These are phyloP conservation scores for Ciconia stormi DNA, from an alignment of 2,113 vertebrate genomes.

Conservation along the genomic window DNA sequence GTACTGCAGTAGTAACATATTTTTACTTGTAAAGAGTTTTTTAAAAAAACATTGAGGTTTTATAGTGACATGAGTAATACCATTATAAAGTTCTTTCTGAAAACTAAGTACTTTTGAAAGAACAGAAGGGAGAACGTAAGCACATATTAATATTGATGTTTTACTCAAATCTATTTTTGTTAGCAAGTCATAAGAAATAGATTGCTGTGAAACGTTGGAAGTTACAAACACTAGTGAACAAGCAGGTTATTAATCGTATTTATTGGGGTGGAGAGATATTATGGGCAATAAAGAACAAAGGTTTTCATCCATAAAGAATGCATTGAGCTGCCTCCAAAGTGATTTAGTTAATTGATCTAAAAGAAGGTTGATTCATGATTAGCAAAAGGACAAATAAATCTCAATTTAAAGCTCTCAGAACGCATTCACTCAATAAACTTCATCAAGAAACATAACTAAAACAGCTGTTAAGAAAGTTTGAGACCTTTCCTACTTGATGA, in stretches of 20 bases:
- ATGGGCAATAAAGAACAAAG: slow-evolving; percentile 58
- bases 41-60: not conserved
- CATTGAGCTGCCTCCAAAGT: slow-evolving; percentile 54
- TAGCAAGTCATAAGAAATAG: slow-evolving; percentile 55
- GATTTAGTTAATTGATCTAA: slow-evolving; percentile 76
- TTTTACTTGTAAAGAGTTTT: not conserved
- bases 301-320: slow-evolving; percentile 68
- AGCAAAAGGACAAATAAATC: slow-evolving; percentile 73
- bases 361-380: slow-evolving; percentile 69
- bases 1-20: not conserved
- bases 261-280: slow-evolving; percentile 55
- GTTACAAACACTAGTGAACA: slow-evolving; percentile 28
- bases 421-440: slow-evolving; percentile 32
- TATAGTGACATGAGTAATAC: not conserved
- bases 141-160: slow-evolving; percentile 60
- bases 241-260: slow-evolving; percentile 64
- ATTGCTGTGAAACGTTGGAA: slow-evolving; percentile 37
- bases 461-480: not conserved
- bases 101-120: slow-evolving; percentile 46
- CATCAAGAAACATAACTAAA: slow-evolving; percentile 23
- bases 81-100: slow-evolving; percentile 33
- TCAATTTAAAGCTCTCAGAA: slow-evolving; percentile 68
- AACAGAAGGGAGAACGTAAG: slow-evolving; percentile 1
- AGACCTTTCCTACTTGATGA: not conserved
- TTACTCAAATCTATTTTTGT: slow-evolving; percentile 56